Conservation (phyloP, 2,888 invertebrate genomes). For the Alviniconcha strummeri region DNA sequence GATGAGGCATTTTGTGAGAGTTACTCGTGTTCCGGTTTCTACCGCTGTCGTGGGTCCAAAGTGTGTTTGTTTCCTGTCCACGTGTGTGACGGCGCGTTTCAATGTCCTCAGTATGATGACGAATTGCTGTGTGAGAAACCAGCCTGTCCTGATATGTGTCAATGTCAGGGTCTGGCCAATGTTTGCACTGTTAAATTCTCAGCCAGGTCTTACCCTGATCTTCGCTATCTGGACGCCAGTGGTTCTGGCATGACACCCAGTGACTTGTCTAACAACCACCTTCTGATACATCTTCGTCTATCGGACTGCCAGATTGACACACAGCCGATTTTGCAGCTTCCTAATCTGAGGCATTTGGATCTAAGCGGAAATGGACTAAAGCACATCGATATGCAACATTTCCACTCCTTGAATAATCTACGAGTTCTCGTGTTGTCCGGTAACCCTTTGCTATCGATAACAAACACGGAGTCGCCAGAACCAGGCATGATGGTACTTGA, state of each 20-base stretch:
- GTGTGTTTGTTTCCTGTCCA: conserved; percentile 2
- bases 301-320: too few species aligned
- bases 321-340: too few species aligned
- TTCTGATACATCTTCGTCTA: too few species aligned
- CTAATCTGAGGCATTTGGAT: too few species aligned
- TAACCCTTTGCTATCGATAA: too few species aligned
- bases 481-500: too few species aligned
- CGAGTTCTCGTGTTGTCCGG: too few species aligned
- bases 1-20: not conserved
- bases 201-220: not conserved
- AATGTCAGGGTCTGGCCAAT: conserved; percentile 4
- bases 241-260: not conserved
- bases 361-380: too few species aligned
- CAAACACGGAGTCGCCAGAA: not conserved
- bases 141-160: not conserved
- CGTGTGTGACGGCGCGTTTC: conserved; percentile 12
- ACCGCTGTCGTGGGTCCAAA: not conserved
- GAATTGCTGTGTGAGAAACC: conserved; percentile 13
- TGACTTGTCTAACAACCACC: conserved; percentile 4
- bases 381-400: conserved; percentile 8
- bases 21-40: too few species aligned
- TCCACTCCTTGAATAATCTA: not conserved
- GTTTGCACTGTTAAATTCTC: not conserved
- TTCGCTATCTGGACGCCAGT: not conserved
- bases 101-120: conserved; percentile 17